Conservation (phyloP, 2,113 vertebrate species). For the Lucifuga dentata region DNA sequence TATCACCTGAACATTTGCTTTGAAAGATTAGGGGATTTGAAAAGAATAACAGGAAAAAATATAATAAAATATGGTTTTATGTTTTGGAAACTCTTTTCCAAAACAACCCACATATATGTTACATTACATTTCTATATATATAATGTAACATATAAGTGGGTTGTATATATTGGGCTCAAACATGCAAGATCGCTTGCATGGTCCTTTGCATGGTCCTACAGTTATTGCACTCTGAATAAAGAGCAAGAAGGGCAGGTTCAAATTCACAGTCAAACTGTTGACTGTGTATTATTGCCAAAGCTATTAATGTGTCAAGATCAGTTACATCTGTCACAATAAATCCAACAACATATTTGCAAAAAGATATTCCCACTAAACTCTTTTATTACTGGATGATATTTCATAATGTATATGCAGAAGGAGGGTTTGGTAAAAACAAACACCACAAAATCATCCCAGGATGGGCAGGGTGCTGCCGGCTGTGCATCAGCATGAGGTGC, state of each 20-base stretch:
- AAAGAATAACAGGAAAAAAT: no score
- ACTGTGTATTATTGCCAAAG: constrained; percentile 20
- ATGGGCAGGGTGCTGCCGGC: neutral
- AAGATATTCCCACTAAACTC: neutral
- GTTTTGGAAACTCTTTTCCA: no score
- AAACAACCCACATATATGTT: no score
- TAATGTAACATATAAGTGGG: no score
- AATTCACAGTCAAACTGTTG: constrained; percentile 23
- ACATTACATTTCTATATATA: no score
- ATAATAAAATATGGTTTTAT: no score
- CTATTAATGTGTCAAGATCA: constrained; percentile 14
- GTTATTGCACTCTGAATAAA: constrained; percentile 2
- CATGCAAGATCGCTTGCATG: no score
- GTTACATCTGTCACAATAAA: constrained; percentile 18
- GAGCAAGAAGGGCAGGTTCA: constrained; percentile 15
- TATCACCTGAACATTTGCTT: no score
- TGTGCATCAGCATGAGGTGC: neutral
- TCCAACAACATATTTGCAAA: neutral
- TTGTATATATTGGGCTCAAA: no score
- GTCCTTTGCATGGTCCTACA: no score
- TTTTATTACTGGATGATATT: neutral
- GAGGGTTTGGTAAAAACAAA: neutral
- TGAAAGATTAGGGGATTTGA: no score
- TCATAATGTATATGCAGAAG: neutral
- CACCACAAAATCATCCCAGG: neutral